Base-by-base conservation (phyloP, 2,888 invertebrate genomes). In the Entomobrya multifasciata region DNA sequence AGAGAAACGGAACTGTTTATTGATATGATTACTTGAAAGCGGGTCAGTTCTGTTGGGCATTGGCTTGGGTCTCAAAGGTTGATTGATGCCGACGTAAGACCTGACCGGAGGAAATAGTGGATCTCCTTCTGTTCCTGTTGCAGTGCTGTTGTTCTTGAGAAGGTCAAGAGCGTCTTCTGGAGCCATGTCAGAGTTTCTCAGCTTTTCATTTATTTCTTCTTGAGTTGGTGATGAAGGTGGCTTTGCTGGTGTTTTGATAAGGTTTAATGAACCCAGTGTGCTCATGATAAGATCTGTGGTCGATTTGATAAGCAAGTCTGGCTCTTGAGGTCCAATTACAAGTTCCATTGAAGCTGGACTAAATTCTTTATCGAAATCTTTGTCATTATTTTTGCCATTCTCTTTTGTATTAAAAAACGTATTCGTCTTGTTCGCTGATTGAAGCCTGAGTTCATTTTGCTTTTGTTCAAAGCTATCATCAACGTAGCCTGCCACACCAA, bases 1-100 rank as follows among this genome's bases (percentile, higher is more conserved):
- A 13, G 70, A 67, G 17, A 86, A 70, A 15, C 90, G 74, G n/a
- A 88, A 79, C 57, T 90, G 89, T 36, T 89, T 89, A 22, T 62
- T 47, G 13, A 86, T 47, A 60, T 60, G 20, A 13, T 80, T 80
- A 0, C 55, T 22, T 0, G 74, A 49, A 10, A 74, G 81, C 13
- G 55, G 57, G 8, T 92, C 92, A 92, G 93, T 91, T 11, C 27
- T n/a, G 44, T 49, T 44, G 0, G 95, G 95, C 55, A 95, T 93
- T 0, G 95, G 95, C 55, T 95, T 93, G 0, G 95, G 95, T 90
- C 95, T 93, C 62, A 96, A 93, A 0, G 96, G 96, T 88, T 95
- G 93, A 84, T 95, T 95, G 5, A 96, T 94, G 0, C 96, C 96
- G 0, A 96, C 94, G 92, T 96, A 96, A 0, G 96, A 96, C 91